Evolutionary conservation across 2,888 invertebrate species (phyloP), one percentile per base, ranked within the genome.

Genomic region (Leptodirus hochenwartii): DNA sequence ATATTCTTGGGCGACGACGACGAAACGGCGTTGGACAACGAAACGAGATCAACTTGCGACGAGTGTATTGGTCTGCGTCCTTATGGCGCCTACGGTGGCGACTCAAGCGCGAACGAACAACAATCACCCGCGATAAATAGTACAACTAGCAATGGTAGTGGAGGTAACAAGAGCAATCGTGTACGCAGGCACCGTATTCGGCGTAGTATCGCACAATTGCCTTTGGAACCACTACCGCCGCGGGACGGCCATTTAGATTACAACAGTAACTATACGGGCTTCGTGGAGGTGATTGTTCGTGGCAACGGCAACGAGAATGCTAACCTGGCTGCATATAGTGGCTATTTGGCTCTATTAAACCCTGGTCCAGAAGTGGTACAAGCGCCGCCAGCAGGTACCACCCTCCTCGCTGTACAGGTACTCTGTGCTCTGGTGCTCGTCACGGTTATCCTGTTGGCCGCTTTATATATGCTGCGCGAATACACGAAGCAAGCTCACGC

Each of bases 201-300:
- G n/a, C n/a, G n/a, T n/a, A n/a, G n/a, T n/a, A n/a, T n/a, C n/a
- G 45, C 46, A 36, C 26, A 32, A 5, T 38, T 42, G 9, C 38
- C 49, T 12, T n/a, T n/a, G n/a, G 53, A 55, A 37, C 50, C 51
- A 9, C 40, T 56, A 38, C 51, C 58, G 14, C 62, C 71, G 3
- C 63, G 61, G 34, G 85, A 87, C 51, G 84, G 85, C 0, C 62
- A 59, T 30, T 61, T 90, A 27, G 79, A 84, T 45, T 61, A 72
- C 9, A 66, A 64, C 29, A 73, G 80, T 8, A 82, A 81, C 49
- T 90, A 90, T 42, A 84, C 85, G 0, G 75, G 81, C 12, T 87
- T 81, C 47, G 62, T 88, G 17, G 84, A 87, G 60, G 63, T 85
- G 8, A 73, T 81, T 42, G 74, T 69, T 24, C 56, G 56, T 41